A percentile compares a stretch with the other conserved stretches of the same genome.
Evolutionary conservation across 2,888 invertebrate species (phyloP).

Genomic region (Cerceris ruficornis): DNA sequence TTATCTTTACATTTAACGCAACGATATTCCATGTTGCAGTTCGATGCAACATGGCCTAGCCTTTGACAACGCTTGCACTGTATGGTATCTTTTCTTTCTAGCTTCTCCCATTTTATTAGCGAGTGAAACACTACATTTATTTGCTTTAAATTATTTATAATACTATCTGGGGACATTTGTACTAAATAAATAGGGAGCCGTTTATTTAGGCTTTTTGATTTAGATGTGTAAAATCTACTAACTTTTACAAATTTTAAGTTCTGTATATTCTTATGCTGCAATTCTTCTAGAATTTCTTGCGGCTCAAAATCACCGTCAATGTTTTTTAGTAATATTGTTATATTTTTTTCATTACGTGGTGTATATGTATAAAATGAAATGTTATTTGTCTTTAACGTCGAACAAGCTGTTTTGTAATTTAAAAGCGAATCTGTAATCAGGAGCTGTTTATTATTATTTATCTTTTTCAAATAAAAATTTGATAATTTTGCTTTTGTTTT

Average conservation of each 20-base stretch:
- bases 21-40: background rate
- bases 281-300: background rate
- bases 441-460: background rate
- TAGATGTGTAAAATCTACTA: background rate
- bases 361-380: background rate
- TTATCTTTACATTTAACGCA: too few relatives aligned
- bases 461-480: background rate
- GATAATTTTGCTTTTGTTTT: too few relatives aligned
- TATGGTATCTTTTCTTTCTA: background rate
- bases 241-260: background rate
- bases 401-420: background rate
- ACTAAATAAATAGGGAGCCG: background rate
- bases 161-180: background rate
- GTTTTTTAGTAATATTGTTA: background rate
- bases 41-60: background rate
- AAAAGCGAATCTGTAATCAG: background rate
- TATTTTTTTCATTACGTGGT: background rate
- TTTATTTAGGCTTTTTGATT: background rate
- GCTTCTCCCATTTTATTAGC: too few relatives aligned
- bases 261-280: background rate
- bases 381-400: background rate
- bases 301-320: background rate
- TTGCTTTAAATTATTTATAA: too few relatives aligned
- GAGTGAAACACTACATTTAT: too few relatives aligned
- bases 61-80: background rate